Base-by-base conservation (phyloP, 1,140 invertebrate genomes). In the Meloidogyne hapla region DNA sequence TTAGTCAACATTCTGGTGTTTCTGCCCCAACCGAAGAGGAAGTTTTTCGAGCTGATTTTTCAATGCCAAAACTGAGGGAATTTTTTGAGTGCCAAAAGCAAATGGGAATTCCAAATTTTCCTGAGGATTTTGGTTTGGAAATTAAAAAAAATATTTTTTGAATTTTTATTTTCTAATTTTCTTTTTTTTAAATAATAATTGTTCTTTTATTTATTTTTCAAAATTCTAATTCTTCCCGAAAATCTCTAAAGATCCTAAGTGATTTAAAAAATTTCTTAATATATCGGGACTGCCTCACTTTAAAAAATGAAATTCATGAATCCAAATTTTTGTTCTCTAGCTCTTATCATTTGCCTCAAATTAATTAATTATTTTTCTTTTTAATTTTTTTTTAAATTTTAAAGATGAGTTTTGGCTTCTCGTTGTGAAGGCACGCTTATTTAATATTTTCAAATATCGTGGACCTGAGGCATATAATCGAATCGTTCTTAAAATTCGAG, bases 371-470 rank as follows among this genome's bases (percentile, higher is more conserved):
- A n/a, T n/a, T n/a, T n/a, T n/a, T n/a, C n/a, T 8, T 33, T 33
- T 5, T 3, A 48, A 48, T 48, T 48, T 15, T 62, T 69, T 3
- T 42, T n/a, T n/a, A n/a, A 28, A 28, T 23, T 25, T 71, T 76
- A 21, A 9, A 76, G 75, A 76, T 15, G 75, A 76, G 18, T 76
- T 76, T 40, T 76, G 75, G 75, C 67, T 76, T 12, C 75, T 76
- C 13, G 75, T 76, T 26, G 74, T 75, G 15, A 75, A 75, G 66
- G 74, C 74, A 1, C 65, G 74, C 13, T 66, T 75, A 26, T 76
- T 76, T 65, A 76, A 71, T 26, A 56, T 76, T 42, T 76, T 76
- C 40, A 76, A 71, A 40, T 72, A 71, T 26, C 64, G 66, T 28
- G 75, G 75, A 15, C 67, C 75, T 4, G 75, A 76, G 9, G 75